Evolutionary conservation across 1,140 invertebrate genomes (phyloP), one percentile per base, ranked within the genome.

Genomic region (Cataglyphis hispanica): DNA sequence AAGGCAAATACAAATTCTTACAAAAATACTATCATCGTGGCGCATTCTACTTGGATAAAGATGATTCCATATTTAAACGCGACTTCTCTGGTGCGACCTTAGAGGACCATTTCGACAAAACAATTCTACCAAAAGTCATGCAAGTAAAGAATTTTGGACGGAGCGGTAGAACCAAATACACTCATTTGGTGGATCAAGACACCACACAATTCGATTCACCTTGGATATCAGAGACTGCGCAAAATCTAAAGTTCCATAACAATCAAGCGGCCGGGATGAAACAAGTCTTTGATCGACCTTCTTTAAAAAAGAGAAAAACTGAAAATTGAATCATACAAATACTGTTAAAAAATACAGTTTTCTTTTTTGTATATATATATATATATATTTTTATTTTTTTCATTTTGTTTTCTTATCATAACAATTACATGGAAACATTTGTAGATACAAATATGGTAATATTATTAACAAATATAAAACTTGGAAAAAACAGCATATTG

Each of bases 1-100:
- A 99, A 96, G 99, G 99, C 77, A 99, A 99, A 96, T 99, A 99
- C 96, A 99, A 99, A 94, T 99, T 99, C 95, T 95, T 99, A 85
- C 99, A 99, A 95, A 99, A 99, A 94, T 99, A 99, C 94, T 99
- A 99, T 94, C 99, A 99, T 96, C 97, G 99, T 91, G 99, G 99
- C 95, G 99, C 98, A 0, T 99, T 99, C 96, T 99, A 98, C 94
- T 96, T 99, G 96, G 98, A 99, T 92, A 97, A 98, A 91, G 99
- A 99, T 87, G 98, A 99, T 85, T 97, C 98, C 37, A 97, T 99
- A 19, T 98, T 97, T 87, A 99, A 99, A 93, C 96, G 99, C 93
- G 99, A 99, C 93, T 99, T 99, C 94, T 98, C 99, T 10, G 98
- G 98, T 88, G 98, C 99, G 0, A 99, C 99, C 0, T 94, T 99